phyloP scores from a whole-genome alignment of 2,113 vertebrate species.

The Heterochromis multidens region DNA sequence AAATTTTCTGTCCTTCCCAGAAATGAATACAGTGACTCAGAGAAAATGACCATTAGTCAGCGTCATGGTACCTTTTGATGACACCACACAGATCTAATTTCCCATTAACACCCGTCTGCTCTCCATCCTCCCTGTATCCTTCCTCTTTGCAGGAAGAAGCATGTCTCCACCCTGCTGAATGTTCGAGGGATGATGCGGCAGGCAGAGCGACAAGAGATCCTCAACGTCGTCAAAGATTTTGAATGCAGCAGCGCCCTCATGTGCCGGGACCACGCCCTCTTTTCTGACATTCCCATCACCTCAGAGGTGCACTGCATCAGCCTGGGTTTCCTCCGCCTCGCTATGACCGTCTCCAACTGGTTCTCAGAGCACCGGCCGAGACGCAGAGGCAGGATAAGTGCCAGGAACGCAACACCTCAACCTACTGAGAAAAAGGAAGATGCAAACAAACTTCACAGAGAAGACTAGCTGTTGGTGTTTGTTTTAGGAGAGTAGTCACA shows the following conservation, averaged over 20 bases:
- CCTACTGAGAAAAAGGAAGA: conserved; percentile 40
- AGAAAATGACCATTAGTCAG: neutral
- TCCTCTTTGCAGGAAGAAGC: conserved; percentile 77
- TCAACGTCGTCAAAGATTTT: conserved; percentile 83
- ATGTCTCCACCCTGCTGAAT: conserved; percentile 84
- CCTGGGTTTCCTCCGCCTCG: conserved; percentile 71
- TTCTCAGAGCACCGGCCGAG: conserved; percentile 70
- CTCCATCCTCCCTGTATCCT: conserved; percentile 8
- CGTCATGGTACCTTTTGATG: neutral
- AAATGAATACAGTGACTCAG: conserved; percentile 27
- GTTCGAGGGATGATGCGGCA: conserved; percentile 81
- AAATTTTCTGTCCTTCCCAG: neutral
- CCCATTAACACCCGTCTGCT: conserved; percentile 12
- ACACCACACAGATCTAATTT: neutral
- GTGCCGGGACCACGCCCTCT: conserved; percentile 76
- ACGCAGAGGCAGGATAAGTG: neutral
- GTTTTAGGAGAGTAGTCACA: conserved; percentile 29
- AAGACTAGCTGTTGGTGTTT: conserved; percentile 48
- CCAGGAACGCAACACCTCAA: neutral
- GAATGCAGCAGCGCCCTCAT: conserved; percentile 59
- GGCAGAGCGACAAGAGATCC: conserved; percentile 81
- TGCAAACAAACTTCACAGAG: conserved; percentile 33
- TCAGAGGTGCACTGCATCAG: conserved; percentile 80
- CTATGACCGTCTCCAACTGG: conserved; percentile 73
- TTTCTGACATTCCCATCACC: conserved; percentile 80